Percentiles rank a stretch among this genome's conserved stretches.
phyloP scores from a whole-genome alignment of 1,140 invertebrate species.

The Lucilia sericata region DNA sequence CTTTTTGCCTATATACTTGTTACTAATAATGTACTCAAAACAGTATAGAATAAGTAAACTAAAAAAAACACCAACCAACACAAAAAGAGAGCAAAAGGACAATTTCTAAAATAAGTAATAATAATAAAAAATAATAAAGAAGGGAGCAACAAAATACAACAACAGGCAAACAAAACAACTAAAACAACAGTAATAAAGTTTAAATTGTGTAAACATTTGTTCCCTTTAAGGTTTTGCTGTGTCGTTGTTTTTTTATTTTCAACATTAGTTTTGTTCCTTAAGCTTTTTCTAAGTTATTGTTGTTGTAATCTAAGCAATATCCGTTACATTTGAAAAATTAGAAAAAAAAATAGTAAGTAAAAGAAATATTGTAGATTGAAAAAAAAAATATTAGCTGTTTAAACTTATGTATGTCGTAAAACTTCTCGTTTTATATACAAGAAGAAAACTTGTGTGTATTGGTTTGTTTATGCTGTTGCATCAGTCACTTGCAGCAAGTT shows the following conservation, averaged over 20 bases:
- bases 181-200: constrained; percentile 52
- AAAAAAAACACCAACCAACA: not conserved
- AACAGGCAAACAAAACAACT: not conserved
- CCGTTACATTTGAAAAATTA: not conserved
- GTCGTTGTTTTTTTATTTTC: not conserved
- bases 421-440: too few relatives aligned
- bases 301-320: constrained; percentile 29
- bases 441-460: not conserved
- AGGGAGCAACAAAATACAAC: not conserved
- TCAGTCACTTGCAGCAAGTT: not conserved
- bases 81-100: not conserved
- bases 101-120: not conserved
- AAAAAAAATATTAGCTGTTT: not conserved
- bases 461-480: too few relatives aligned
- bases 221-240: not conserved
- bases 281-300: not conserved
- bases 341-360: not conserved
- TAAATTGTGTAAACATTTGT: constrained; percentile 47
- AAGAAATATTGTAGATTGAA: not conserved
- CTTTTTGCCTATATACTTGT: not conserved
- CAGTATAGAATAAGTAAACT: not conserved
- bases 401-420: not conserved
- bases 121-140: not conserved
- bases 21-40: constrained; percentile 22
- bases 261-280: not conserved